A percentile compares a stretch with the other conserved stretches of the same genome.
These are phyloP conservation scores for Palaemon carinicauda DNA, from an alignment of 1,140 invertebrate species.

Conservation along the genomic window DNA sequence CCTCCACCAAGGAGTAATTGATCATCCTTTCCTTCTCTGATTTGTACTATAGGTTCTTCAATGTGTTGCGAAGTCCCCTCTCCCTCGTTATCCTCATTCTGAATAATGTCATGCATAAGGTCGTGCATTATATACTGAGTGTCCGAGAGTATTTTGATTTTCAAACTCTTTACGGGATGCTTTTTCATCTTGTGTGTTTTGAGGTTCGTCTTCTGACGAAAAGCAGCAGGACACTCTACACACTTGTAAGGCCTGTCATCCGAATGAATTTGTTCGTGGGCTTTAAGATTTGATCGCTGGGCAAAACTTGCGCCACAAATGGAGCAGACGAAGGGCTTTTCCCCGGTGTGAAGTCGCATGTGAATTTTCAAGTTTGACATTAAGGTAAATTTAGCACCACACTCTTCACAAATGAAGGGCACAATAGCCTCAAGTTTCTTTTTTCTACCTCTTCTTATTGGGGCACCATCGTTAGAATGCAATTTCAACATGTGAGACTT, in stretches of 20 bases:
- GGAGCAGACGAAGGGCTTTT: conserved; percentile 70
- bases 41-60: conserved; percentile 58
- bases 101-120: background rate
- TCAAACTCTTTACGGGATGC: conserved; percentile 50
- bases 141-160: conserved; percentile 44
- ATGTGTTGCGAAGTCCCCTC: conserved; percentile 22
- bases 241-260: conserved; percentile 87
- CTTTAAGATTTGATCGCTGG: conserved; percentile 85
- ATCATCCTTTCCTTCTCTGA: conserved; percentile 45
- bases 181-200: conserved; percentile 58
- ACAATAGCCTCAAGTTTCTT: conserved; percentile 56
- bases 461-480: conserved; percentile 37
- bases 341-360: conserved; percentile 57
- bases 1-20: conserved; percentile 16
- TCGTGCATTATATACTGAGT: conserved; percentile 51
- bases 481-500: conserved; percentile 60
- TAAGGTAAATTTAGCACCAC: conserved; percentile 58
- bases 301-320: conserved; percentile 88
- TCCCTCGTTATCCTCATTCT: background rate
- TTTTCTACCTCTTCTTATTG: conserved; percentile 48
- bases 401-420: conserved; percentile 59
- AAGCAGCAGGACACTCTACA: conserved; percentile 83
- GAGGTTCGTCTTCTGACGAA: conserved; percentile 64
- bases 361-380: conserved; percentile 59
- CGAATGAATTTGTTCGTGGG: conserved; percentile 87